A percentile compares a stretch with the other conserved stretches of the same genome.
Conservation (phyloP, 2,888 invertebrate species). For the Tillus elongatus region DNA sequence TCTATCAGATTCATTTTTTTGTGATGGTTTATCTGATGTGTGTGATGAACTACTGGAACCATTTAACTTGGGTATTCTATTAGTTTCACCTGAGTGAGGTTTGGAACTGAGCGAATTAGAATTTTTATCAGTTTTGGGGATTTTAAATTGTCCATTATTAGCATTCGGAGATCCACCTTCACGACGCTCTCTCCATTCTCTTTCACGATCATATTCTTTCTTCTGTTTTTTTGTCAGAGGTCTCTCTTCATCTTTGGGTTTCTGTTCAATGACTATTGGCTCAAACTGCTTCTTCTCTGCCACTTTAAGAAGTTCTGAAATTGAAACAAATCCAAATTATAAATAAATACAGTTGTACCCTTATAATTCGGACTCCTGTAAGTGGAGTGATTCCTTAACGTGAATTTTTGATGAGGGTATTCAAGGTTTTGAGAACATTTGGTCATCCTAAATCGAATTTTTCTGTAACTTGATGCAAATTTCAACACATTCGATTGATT, state of each 20-base stretch:
- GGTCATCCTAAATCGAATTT: too few relatives aligned
- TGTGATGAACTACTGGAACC: too few relatives aligned
- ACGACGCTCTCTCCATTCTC: conserved; percentile 52
- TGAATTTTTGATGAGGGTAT: too few relatives aligned
- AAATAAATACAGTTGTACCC: too few relatives aligned
- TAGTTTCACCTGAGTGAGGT: conserved; percentile 5
- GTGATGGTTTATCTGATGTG: conserved; percentile 4
- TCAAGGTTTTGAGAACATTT: too few relatives aligned
- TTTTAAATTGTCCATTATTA: conserved; percentile 19
- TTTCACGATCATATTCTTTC: conserved; percentile 62
- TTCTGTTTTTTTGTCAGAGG: conserved; percentile 75
- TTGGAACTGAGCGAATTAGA: not conserved
- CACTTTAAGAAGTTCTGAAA: conserved; percentile 62
- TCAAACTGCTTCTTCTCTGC: conserved; percentile 78
- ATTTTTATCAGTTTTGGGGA: conserved; percentile 17
- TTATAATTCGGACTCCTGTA: too few relatives aligned
- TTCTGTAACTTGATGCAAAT: too few relatives aligned
- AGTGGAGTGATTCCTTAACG: too few relatives aligned
- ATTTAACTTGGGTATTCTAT: conserved; percentile 48
- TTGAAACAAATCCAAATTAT: conserved; percentile 8
- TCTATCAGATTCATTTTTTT: conserved; percentile 7
- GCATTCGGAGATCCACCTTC: conserved; percentile 30
- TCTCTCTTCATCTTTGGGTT: conserved; percentile 52
- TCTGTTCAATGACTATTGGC: conserved; percentile 55
- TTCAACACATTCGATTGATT: too few relatives aligned